Base-by-base conservation (phyloP, 2,797 vertebrate genomes). In the Megalops cyprinoides region DNA sequence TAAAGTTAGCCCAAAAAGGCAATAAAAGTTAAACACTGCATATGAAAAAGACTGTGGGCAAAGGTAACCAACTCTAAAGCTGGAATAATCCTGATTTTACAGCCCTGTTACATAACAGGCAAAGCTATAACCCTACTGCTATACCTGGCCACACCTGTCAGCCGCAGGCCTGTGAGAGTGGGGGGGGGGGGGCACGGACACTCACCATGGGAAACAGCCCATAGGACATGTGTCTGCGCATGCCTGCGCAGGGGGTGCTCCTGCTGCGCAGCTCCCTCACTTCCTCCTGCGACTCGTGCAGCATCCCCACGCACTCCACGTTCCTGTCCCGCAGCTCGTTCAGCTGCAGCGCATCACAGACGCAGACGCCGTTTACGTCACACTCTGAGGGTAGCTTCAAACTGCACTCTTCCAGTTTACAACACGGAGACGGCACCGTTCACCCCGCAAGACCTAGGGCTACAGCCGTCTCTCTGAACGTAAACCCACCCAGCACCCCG, bases 241-340 rank as follows among this genome's bases (percentile, higher is more conserved):
- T 93, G 82, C 95, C 96, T 15, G 93, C 89, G 2, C 93, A 88
- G 1, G 96, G 93, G 1, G 93, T 89, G 88, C 91, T 93, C 87
- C 92, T 97, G 87, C 90, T 95, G 65, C 97, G 96, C 49, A 99
- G 94, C 67, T 96, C 86, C 87, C 95, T 97, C 81, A 97, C 92
- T 92, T 99, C 98, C 88, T 98, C 97, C 88, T 98, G 98, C 0
- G 96, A 96, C 86, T 99, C 98, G 0, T 99, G 97, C 51, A 99
- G 89, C 96, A 99, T 99, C 82, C 96, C 98, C 14, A 97, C 87
- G 88, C 97, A 99, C 89, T 99, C 98, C 0, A 82, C 93, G 39
- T 97, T 98, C 83, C 96, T 95, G 83, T 99, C 97, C 0, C 97
- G 93, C 85, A 98, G 79, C 83, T 99, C 98, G 15, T 98, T 96